Evolutionary conservation across 2,797 vertebrate genomes (phyloP).

Genomic region (Mormyrus hasselquistii): DNA sequence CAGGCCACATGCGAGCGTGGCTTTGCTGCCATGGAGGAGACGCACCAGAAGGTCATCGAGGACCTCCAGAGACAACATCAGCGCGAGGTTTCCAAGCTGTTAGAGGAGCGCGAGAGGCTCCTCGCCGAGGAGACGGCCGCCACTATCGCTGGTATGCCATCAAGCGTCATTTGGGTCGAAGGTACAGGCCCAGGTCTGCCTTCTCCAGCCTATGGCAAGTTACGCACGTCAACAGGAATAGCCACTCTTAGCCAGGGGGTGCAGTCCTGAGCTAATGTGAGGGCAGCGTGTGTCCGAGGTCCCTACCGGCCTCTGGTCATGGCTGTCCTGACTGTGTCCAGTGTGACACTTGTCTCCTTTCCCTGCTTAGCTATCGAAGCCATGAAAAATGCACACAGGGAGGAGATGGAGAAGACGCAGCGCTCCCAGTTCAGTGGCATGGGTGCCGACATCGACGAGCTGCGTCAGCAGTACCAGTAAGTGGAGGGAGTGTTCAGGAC

Average conservation of each 20-base stretch:
- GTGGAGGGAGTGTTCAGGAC: slow-evolving; percentile 34
- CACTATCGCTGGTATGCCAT: slow-evolving; percentile 83
- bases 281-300: background rate
- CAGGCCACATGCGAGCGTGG: slow-evolving; percentile 96
- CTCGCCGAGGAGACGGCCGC: slow-evolving; percentile 92
- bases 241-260: background rate
- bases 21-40: slow-evolving; percentile 96
- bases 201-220: background rate
- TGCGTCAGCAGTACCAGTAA: slow-evolving; percentile 86
- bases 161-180: background rate
- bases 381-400: slow-evolving; percentile 96
- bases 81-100: slow-evolving; percentile 87
- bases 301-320: background rate
- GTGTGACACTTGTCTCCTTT: background rate
- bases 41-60: slow-evolving; percentile 89
- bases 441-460: slow-evolving; percentile 84
- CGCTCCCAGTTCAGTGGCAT: slow-evolving; percentile 86
- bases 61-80: slow-evolving; percentile 94
- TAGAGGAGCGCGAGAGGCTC: slow-evolving; percentile 88
- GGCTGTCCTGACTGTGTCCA: background rate
- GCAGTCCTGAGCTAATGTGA: background rate
- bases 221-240: background rate
- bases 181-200: background rate
- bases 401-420: slow-evolving; percentile 91
- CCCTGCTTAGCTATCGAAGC: slow-evolving; percentile 82